These are phyloP conservation scores for Lymantria dispar DNA, from an alignment of 2,888 invertebrate species.

Conservation along the genomic window DNA sequence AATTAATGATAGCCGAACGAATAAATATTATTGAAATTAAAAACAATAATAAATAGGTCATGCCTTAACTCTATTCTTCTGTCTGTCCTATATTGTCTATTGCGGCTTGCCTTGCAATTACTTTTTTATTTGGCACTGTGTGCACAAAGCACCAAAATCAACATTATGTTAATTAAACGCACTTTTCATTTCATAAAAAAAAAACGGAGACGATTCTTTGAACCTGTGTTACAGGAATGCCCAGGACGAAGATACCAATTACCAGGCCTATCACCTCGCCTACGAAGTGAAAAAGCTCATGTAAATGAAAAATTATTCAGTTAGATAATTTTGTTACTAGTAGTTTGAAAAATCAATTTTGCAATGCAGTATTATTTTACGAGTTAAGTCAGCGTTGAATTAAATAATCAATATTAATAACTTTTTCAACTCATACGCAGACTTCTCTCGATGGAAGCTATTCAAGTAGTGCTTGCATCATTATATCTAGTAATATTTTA, in stretches of 20 bases:
- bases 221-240: conserved; percentile 93
- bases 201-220: conserved; percentile 76
- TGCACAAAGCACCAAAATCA: conserved; percentile 31
- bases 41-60: conserved; percentile 14
- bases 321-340: conserved; percentile 60
- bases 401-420: conserved; percentile 18
- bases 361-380: conserved; percentile 34
- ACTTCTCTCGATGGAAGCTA: conserved; percentile 39
- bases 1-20: conserved; percentile 7
- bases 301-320: conserved; percentile 86
- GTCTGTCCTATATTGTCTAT: conserved; percentile 39
- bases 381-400: conserved; percentile 42
- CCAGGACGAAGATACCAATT: conserved; percentile 94
- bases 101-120: conserved; percentile 49
- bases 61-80: conserved; percentile 28
- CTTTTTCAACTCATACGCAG: conserved; percentile 25
- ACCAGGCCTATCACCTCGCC: conserved; percentile 99
- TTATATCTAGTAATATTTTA: conserved; percentile 27
- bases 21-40: conserved; percentile 16
- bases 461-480: conserved; percentile 55
- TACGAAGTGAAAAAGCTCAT: conserved; percentile 99
- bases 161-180: conserved; percentile 21
- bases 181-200: conserved; percentile 28
- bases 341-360: conserved; percentile 50
- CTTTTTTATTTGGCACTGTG: conserved; percentile 29